Evolutionary conservation across 2,113 vertebrate species (phyloP).

Genomic region (Passer domesticus): DNA sequence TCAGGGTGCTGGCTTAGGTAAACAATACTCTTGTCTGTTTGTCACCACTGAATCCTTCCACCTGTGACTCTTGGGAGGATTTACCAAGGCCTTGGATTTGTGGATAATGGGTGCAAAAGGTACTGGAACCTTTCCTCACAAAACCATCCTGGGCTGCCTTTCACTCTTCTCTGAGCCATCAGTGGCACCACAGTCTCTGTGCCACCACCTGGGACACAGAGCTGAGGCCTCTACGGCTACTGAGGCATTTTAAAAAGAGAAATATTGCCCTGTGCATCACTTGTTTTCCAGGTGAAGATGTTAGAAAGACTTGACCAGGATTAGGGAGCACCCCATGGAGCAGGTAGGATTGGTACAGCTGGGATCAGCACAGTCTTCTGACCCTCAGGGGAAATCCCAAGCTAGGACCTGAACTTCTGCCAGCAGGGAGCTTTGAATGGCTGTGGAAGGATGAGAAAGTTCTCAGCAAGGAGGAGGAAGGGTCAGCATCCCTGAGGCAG

Average conservation of each 20-base stretch:
- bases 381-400: not conserved
- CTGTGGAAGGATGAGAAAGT: not conserved
- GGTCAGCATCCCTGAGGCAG: not conserved
- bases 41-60: not conserved
- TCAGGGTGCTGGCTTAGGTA: not conserved
- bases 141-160: not conserved
- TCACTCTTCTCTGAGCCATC: not conserved
- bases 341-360: fast-evolving
- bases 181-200: not conserved
- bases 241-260: not conserved
- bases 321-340: not conserved
- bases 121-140: not conserved
- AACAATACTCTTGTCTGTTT: not conserved
- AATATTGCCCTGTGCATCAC: not conserved
- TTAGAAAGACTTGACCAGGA: not conserved
- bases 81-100: not conserved
- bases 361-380: not conserved
- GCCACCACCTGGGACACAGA: not conserved
- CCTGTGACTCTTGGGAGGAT: not conserved
- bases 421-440: not conserved
- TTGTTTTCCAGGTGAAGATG: not conserved
- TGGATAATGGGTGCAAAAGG: not conserved
- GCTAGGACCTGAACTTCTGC: not conserved
- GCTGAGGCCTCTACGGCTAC: not conserved
- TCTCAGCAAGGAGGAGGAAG: not conserved